These are phyloP conservation scores for Drosophila borborema DNA, from an alignment of 2,888 invertebrate genomes.

Conservation along the genomic window DNA sequence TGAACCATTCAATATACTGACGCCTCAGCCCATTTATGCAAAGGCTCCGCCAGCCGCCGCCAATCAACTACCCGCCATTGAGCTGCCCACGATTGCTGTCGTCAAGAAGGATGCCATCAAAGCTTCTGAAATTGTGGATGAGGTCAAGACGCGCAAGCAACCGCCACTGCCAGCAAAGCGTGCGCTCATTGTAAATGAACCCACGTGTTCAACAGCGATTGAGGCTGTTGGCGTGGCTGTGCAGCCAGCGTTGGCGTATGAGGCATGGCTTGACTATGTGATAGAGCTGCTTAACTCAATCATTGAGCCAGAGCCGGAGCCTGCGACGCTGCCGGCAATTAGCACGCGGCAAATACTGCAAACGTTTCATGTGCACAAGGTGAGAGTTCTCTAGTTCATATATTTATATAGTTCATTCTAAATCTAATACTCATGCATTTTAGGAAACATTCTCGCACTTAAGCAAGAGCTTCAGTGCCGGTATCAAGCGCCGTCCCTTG, in stretches of 20 bases:
- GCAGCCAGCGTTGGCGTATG: conserved; percentile 85
- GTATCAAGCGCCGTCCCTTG: conserved; percentile 88
- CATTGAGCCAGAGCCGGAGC: conserved; percentile 85
- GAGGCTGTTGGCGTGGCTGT: conserved; percentile 31
- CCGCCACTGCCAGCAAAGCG: conserved; percentile 73
- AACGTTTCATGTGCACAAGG: conserved; percentile 90
- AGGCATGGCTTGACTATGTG: conserved; percentile 90
- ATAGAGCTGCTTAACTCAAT: conserved; percentile 92
- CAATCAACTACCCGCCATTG: conserved; percentile 64
- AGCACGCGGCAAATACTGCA: conserved; percentile 86
- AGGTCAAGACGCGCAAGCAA: conserved; percentile 69
- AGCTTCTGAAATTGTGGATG: conserved; percentile 62
- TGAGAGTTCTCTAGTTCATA: conserved; percentile 56
- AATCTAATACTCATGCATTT: conserved; percentile 36
- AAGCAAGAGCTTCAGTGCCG: conserved; percentile 89
- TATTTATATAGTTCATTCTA: not conserved
- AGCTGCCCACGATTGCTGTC: conserved; percentile 72
- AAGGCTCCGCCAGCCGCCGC: conserved; percentile 36
- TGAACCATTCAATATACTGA: conserved; percentile 72
- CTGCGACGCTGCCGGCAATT: not conserved
- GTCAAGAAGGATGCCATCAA: conserved; percentile 71
- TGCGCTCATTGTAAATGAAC: conserved; percentile 67
- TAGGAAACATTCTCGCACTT: conserved; percentile 90
- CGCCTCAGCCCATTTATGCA: conserved; percentile 50
- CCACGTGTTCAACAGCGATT: conserved; percentile 1